These are phyloP conservation scores for Calyptomena viridis DNA, from an alignment of 2,113 vertebrate species.

Conservation along the genomic window DNA sequence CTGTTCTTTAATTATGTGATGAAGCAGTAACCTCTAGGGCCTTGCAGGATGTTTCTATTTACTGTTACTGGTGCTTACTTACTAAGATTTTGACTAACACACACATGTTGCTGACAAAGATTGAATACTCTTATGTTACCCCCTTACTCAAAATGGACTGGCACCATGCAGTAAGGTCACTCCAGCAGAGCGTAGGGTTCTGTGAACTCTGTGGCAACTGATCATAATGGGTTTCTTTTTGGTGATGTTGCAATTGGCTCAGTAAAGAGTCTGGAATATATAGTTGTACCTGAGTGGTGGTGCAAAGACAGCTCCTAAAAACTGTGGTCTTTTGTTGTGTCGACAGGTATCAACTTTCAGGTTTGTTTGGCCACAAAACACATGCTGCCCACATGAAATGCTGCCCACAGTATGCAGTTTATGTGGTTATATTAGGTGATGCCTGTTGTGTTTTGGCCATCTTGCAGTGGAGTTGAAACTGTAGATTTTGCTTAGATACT, in stretches of 20 bases:
- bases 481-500: neutral
- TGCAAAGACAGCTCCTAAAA: neutral
- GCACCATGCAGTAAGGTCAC: neutral
- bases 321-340: neutral
- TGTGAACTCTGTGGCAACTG: neutral
- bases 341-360: fast-evolving
- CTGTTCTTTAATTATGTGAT: neutral
- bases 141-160: neutral
- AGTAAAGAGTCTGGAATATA: neutral
- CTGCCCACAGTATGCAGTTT: neutral
- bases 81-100: neutral
- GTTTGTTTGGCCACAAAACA: neutral
- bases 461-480: neutral
- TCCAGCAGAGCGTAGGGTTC: neutral
- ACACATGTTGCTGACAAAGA: neutral
- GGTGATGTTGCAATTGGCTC: neutral
- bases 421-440: neutral
- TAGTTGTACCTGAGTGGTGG: neutral
- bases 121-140: neutral
- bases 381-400: neutral
- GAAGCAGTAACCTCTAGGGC: neutral
- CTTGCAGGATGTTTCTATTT: neutral
- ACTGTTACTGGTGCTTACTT: neutral
- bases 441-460: neutral
- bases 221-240: neutral